A percentile compares a stretch with the other conserved stretches of the same genome.
These are phyloP conservation scores for Dufourea novaeangliae DNA, from an alignment of 1,140 invertebrate genomes.

Conservation along the genomic window DNA sequence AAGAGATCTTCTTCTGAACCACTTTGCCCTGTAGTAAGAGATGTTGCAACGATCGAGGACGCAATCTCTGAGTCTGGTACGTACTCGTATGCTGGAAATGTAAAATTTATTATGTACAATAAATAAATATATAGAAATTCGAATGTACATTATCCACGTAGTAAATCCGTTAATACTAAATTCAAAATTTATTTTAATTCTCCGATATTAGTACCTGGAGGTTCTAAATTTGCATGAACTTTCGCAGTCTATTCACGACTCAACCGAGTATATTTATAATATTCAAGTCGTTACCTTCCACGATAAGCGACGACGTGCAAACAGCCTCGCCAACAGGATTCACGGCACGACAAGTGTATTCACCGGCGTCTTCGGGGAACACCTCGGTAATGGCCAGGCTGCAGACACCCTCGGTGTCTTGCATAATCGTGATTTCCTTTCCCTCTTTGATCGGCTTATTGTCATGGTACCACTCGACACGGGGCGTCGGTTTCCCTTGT, in stretches of 20 bases:
- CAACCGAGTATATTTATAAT: not conserved
- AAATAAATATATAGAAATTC: too few species aligned
- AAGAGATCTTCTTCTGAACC: conserved; percentile 91
- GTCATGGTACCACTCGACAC: conserved; percentile 92
- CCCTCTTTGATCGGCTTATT: conserved; percentile 87
- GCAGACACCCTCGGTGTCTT: conserved; percentile 90
- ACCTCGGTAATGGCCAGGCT: conserved; percentile 94
- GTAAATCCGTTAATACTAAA: too few species aligned
- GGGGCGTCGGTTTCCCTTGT: conserved; percentile 90
- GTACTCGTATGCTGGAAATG: conserved; percentile 94
- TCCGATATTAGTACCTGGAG: too few species aligned
- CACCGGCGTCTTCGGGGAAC: conserved; percentile 95
- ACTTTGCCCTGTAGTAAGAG: conserved; percentile 84
- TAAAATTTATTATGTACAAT: conserved; percentile 58
- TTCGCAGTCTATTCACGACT: too few species aligned
- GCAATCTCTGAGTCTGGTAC: conserved; percentile 93
- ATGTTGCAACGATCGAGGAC: conserved; percentile 80
- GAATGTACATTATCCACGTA: too few species aligned
- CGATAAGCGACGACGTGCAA: conserved; percentile 89
- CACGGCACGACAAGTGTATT: conserved; percentile 91
- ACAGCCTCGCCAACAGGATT: conserved; percentile 93
- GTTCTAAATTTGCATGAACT: too few species aligned
- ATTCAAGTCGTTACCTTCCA: conserved; percentile 87
- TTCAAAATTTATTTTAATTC: too few species aligned
- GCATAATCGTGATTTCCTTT: conserved; percentile 89